phyloP scores from a whole-genome alignment of 2,797 vertebrate species.

The Crax fasciolata region DNA sequence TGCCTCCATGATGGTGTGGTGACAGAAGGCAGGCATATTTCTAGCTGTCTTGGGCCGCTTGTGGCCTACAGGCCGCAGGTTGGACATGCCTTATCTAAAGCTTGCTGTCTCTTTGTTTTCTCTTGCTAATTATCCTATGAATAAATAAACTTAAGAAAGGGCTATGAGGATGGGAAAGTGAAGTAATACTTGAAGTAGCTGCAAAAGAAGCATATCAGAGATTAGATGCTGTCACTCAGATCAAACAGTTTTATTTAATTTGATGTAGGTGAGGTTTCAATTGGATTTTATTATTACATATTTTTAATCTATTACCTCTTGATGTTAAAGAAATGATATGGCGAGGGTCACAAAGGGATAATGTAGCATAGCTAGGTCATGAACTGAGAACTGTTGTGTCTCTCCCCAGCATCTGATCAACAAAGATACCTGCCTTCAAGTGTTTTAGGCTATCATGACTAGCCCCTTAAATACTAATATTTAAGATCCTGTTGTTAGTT shows the following conservation, averaged over 20 bases:
- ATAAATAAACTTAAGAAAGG: neutral
- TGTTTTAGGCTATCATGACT: neutral
- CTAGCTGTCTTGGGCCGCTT: neutral
- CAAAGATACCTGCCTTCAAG: neutral
- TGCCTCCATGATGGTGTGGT: neutral
- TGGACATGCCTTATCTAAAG: neutral
- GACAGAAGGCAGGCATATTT: neutral
- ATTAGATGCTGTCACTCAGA: neutral
- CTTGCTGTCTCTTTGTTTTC: neutral
- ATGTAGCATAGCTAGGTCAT: neutral
- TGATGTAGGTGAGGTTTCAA: neutral
- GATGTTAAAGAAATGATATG: neutral
- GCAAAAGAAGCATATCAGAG: neutral
- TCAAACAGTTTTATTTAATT: neutral
- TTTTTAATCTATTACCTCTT: neutral
- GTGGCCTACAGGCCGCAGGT: too few species aligned
- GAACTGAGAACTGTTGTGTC: neutral
- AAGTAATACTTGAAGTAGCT: neutral
- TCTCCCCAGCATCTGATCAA: neutral
- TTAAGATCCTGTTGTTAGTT: neutral
- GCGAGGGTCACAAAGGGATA: neutral
- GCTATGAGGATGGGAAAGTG: neutral
- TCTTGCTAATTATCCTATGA: neutral
- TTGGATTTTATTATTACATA: neutral
- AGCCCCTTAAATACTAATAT: rapidly evolving